phyloP scores from a whole-genome alignment of 23 tunicate species.

The Styela clava region DNA sequence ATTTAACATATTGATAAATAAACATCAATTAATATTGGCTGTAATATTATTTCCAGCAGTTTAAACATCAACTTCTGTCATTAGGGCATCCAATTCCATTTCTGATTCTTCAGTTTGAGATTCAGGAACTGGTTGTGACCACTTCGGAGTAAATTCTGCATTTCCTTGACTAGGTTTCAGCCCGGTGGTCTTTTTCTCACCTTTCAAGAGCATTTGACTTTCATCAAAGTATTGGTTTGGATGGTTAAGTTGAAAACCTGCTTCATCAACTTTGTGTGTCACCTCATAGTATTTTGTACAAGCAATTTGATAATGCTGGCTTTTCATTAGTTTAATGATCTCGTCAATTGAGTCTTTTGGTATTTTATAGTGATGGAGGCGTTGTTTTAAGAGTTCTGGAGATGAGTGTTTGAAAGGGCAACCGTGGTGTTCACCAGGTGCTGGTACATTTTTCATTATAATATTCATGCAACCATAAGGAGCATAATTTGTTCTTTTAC shows the following conservation, averaged over 20 bases:
- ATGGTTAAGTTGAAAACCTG: slow-evolving; percentile 81
- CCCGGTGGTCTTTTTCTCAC: slow-evolving; percentile 20
- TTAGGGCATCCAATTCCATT: slow-evolving; percentile 20
- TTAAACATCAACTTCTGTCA: slow-evolving; percentile 27
- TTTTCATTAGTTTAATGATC: slow-evolving; percentile 65
- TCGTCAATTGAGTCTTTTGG: slow-evolving; percentile 60
- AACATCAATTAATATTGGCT: too few species aligned
- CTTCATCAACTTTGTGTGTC: slow-evolving; percentile 62
- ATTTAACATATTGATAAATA: too few species aligned
- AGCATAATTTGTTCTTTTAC: slow-evolving; percentile 82
- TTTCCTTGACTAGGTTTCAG: neutral
- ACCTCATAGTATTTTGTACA: slow-evolving; percentile 86
- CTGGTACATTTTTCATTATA: slow-evolving; percentile 77
- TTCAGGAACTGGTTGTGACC: slow-evolving; percentile 24
- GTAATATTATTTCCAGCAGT: too few species aligned
- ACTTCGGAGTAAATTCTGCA: slow-evolving; percentile 38
- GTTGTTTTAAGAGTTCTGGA: slow-evolving; percentile 65
- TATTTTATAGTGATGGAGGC: slow-evolving; percentile 50
- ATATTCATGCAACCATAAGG: slow-evolving; percentile 93
- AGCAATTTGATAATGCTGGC: slow-evolving; percentile 88
- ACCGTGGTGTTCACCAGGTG: slow-evolving; percentile 87
- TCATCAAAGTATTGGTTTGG: slow-evolving; percentile 94
- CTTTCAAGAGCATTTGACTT: slow-evolving; percentile 64
- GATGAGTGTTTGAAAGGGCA: slow-evolving; percentile 92
- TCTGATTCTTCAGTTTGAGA: slow-evolving; percentile 9